Base-by-base conservation (phyloP, 2,113 vertebrate species). In the Candoia aspera region DNA sequence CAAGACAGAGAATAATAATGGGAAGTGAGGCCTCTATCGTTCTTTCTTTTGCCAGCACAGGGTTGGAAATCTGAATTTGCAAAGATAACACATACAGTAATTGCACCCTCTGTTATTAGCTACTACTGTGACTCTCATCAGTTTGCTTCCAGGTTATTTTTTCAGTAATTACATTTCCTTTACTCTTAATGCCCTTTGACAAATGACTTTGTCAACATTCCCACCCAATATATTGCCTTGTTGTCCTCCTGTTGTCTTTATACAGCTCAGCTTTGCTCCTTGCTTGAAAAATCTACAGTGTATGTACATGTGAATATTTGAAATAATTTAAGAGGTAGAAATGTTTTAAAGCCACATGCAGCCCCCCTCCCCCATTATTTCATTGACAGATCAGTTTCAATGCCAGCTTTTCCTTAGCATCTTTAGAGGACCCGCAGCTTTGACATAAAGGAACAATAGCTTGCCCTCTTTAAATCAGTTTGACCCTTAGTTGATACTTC, bases 351-450 rank as follows among this genome's bases (percentile, higher is more conserved):
- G 92, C 46, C 1, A 0, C 0, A 0, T 97, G 91, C 96, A 96
- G 93, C 62, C 93, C 93, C 95, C 57, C 85, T 95, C 94, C 94
- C 95, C 84, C 95, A 53, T 96, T 96, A 26, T 96, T 96, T 92
- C 94, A 86, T 95, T 96, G 93, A 94, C 85, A 64, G 62, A 23
- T 49, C 57, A 60, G 29, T 84, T 90, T 49, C 95, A 95, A 94
- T 24, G 92, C 88, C 95, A 93, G 91, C 94, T 95, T 94, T 94
- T 79, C 95, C 91, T 12, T 87, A 93, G 90, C 90, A 88, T 93
- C 94, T 95, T 93, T 92, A 92, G 94, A 92, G 84, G 94, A 91
- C 88, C 90, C 46, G 29, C 95, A 96, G 89, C 93, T 93, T 94
- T 96, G 96, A 94, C 95, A 90, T 88, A 92, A 84, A 96, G 60